Conservation (phyloP, 2,888 invertebrate genomes). For the Conops quadrifasciatus region DNA sequence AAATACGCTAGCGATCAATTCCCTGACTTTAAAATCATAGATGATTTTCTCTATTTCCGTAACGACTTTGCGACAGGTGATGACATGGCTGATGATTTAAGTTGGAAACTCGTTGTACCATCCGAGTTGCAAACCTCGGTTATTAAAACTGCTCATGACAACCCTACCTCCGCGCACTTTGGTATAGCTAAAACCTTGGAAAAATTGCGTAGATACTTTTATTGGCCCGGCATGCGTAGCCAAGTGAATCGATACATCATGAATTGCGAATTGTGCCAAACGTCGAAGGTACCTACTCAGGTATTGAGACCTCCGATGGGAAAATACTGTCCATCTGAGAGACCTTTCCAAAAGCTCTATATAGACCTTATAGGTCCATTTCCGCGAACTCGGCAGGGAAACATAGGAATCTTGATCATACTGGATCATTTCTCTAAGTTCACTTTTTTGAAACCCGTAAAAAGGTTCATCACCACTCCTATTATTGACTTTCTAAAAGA, state of each 20-base stretch:
- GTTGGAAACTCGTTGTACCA: constrained; percentile 27
- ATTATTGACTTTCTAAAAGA: background rate
- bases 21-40: background rate
- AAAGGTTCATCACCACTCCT: background rate
- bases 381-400: background rate
- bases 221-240: constrained; percentile 28
- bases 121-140: background rate
- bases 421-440: background rate
- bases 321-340: background rate
- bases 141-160: constrained; percentile 20
- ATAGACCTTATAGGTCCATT: background rate
- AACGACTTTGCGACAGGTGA: constrained; percentile 15
- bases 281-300: background rate
- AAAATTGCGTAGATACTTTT: constrained; percentile 25
- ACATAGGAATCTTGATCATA: background rate
- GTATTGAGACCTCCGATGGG: constrained; percentile 1
- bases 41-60: constrained; percentile 12
- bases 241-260: background rate
- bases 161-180: constrained; percentile 19
- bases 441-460: background rate
- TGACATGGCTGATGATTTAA: background rate
- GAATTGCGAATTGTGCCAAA: background rate
- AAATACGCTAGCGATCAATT: background rate
- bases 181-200: constrained; percentile 31
- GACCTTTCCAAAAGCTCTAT: background rate